Percentiles rank a stretch among this genome's conserved stretches.
Conservation (phyloP, 2,113 vertebrate species). For the Chlamydotis undulata region DNA sequence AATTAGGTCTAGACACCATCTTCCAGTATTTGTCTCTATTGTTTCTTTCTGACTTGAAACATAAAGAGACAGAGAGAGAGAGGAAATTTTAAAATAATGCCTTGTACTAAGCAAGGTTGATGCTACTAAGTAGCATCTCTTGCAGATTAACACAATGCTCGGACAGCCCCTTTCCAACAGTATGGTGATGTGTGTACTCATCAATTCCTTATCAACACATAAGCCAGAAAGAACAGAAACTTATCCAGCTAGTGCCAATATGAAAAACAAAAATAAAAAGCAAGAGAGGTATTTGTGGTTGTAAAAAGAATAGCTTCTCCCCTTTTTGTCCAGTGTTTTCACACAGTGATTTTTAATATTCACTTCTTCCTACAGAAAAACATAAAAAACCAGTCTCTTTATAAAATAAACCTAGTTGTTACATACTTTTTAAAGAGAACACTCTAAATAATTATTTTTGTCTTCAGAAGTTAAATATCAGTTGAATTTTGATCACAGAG, state of each 20-base stretch:
- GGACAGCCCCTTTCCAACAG: background rate
- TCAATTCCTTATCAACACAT: background rate
- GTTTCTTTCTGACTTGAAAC: slow-evolving; percentile 9
- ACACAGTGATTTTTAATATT: background rate
- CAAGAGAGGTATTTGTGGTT: background rate
- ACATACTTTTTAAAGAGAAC: background rate
- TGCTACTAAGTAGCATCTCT: background rate
- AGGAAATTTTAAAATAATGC: background rate
- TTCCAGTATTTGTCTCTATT: background rate
- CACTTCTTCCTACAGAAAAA: background rate
- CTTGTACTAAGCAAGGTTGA: background rate
- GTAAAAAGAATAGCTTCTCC: background rate
- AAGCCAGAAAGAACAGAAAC: background rate
- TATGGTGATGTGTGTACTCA: background rate
- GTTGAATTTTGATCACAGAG: background rate
- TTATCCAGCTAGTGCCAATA: background rate
- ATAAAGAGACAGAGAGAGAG: background rate
- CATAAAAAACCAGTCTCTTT: rapidly evolving
- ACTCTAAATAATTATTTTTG: background rate
- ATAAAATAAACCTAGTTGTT: background rate
- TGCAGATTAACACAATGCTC: background rate
- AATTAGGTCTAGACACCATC: slow-evolving; percentile 22
- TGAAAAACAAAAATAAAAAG: background rate
- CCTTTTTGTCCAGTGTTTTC: background rate
- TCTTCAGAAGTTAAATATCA: background rate